Base-by-base conservation (phyloP, 2,888 invertebrate genomes). In the Drosophila bunnanda region DNA sequence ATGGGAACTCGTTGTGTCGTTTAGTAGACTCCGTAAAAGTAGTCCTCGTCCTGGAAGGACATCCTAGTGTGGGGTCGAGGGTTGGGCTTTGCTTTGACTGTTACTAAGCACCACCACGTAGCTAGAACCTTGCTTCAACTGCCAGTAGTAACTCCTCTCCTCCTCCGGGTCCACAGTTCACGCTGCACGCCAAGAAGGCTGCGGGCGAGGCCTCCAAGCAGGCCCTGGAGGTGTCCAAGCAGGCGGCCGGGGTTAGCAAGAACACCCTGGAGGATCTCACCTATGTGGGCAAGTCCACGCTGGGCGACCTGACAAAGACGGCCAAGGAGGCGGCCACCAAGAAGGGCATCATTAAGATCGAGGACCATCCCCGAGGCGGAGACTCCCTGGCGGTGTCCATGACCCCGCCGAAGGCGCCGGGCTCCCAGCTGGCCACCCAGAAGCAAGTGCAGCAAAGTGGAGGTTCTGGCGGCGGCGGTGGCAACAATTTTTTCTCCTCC, bases 301-400 rank as follows among this genome's bases (percentile, higher is more conserved):
- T 98, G 44, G 97, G 97, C 0, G 98, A 98, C 91, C 93, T 98
- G 20, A 98, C 98, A 0, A 98, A 98, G 92, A 97, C 96, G 87
- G 98, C 98, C 1, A 97, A 97, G 88, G 97, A 97, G 93, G 97
- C 93, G 2, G 97, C 96, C 4, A 94, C 96, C 0, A 98, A 97
- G 90, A 92, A 92, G 76, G 97, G 97, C 69, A 93, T 98, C 58
- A 93, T 97, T 54, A 96, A 97, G 94, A 96, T 95, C 13, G 91
- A 91, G 13, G 91, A 91, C 22, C 78, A 80, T 30, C 43, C 48
- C 34, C 41, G 2, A 48, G n/a, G 48, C 10, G 39, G 25, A 6
- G 58, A 17, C 15, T 3, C 85, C 4, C 22, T 32, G n/a, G 17
- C 57, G 8, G 58, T 13, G 8, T 3, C 84, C 4, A 41, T 22